Evolutionary conservation across 92 coral and sea anemone genomes (phyloP).

Genomic region (Palythoa grandiflora): DNA sequence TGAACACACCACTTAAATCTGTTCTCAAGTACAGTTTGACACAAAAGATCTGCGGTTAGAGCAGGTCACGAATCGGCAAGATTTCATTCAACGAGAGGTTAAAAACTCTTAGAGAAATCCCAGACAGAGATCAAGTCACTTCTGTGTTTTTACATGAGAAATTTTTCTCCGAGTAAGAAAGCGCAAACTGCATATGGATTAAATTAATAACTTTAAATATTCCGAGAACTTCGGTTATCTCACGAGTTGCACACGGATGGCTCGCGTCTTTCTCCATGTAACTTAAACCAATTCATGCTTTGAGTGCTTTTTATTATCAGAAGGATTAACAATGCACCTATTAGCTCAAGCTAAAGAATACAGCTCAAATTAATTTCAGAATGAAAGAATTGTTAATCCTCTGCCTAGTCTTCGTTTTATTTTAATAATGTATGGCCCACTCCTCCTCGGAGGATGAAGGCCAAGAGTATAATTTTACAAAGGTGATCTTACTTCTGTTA

Average conservation of each 20-base stretch:
- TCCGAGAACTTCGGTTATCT: slow-evolving; percentile 24
- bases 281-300: slow-evolving; percentile 14
- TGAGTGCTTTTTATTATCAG: slow-evolving; percentile 4
- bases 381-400: background rate
- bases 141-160: background rate
- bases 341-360: background rate
- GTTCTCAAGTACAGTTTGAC: slow-evolving; percentile 24
- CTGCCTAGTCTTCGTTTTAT: background rate
- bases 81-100: background rate
- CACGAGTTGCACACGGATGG: slow-evolving; percentile 17
- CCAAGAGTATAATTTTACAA: too few relatives aligned
- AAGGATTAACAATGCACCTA: background rate
- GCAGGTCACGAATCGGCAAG: slow-evolving; percentile 45
- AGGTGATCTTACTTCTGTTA: background rate
- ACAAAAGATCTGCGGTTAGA: slow-evolving; percentile 16
- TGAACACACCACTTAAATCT: slow-evolving; percentile 28
- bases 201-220: slow-evolving; percentile 24
- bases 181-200: slow-evolving; percentile 35
- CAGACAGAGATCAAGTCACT: background rate
- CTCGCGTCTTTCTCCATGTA: slow-evolving; percentile 1
- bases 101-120: background rate
- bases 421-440: background rate
- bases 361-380: background rate
- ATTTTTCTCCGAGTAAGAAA: background rate
- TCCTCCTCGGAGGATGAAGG: background rate